Evolutionary conservation across 2,888 invertebrate species (phyloP), one percentile per base, ranked within the genome.

Genomic region (Himalopsyche kuldschensis): DNA sequence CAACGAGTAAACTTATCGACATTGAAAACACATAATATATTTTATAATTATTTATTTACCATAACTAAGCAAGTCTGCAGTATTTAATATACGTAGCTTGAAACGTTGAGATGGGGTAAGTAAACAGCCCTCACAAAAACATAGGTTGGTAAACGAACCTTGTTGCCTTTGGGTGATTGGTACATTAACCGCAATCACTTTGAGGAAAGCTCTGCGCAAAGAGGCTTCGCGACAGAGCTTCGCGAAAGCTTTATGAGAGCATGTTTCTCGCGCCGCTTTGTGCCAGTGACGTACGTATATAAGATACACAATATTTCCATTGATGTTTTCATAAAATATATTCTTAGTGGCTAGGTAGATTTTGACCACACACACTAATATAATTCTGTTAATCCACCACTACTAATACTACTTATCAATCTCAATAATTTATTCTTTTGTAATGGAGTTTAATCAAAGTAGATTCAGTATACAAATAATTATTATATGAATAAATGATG

Each of bases 141-240:
- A 69, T 69, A 69, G 69, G 69, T 69, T 69, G 69, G 69, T 27
- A 69, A 69, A 69, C 27, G 69, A 69, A 69, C 63, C 30, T 69
- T 30, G 69, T 27, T 69, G 69, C 69, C 69, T 24, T 69, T 69
- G 69, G 69, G 69, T 69, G 75, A 81, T 81, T 81, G 81, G 75
- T 81, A 81, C 81, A 81, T 81, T 81, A 81, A 30, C 48, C 55
- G 75, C 35, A 41, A 46, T n/a, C 32, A 75, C 81, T 81, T 81
- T 81, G 81, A 81, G 81, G 46, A 46, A 31, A 75, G 75, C 81
- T 69, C 69, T 69, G 32, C 30, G 80, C 80, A 80, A 80, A 80
- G 41, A 41, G 63, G 63, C 63, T 55, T 79, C 78, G 55, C 47
- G 55, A 55, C 55, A 55, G 55, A 55, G 55, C n/a, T 24, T 69